Percentiles rank a stretch among this genome's conserved stretches.
Evolutionary conservation across 1,140 invertebrate genomes (phyloP).

Genomic region (Andrena cerasifolii): DNA sequence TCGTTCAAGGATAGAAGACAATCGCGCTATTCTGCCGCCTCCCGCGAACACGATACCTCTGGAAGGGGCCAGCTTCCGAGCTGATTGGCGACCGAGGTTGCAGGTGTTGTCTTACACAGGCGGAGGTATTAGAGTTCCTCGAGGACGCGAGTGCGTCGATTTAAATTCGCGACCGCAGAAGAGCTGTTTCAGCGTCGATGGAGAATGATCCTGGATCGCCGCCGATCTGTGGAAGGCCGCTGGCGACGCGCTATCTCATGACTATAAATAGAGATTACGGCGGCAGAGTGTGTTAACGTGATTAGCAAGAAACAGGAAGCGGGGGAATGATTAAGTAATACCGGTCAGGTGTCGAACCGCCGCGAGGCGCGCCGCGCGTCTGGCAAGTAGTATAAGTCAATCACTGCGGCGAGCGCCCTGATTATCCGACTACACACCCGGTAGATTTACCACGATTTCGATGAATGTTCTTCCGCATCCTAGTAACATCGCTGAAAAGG

Average conservation of each 20-base stretch:
- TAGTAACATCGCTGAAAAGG: no score
- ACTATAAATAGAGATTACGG: conserved; percentile 75
- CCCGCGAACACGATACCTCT: neutral
- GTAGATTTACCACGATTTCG: no score
- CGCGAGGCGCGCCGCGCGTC: no score
- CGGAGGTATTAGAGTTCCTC: neutral
- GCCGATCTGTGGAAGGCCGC: conserved; percentile 3
- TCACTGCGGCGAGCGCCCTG: no score
- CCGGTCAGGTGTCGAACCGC: conserved; percentile 33
- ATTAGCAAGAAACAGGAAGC: conserved; percentile 56
- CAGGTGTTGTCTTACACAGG: neutral
- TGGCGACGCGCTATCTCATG: conserved; percentile 60
- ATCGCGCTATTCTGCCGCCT: neutral
- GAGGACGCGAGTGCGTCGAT: neutral
- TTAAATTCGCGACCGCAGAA: neutral
- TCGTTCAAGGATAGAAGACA: neutral
- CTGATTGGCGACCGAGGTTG: neutral
- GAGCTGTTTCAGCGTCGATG: no score
- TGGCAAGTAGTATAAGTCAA: no score
- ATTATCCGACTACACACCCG: no score
- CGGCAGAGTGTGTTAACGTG: conserved; percentile 55
- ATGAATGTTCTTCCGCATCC: no score
- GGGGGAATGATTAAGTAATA: conserved; percentile 32
- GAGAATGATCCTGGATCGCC: neutral
- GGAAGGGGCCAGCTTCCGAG: neutral